phyloP scores from a whole-genome alignment of 2,888 invertebrate genomes.

The Hypolimnas misippus region DNA sequence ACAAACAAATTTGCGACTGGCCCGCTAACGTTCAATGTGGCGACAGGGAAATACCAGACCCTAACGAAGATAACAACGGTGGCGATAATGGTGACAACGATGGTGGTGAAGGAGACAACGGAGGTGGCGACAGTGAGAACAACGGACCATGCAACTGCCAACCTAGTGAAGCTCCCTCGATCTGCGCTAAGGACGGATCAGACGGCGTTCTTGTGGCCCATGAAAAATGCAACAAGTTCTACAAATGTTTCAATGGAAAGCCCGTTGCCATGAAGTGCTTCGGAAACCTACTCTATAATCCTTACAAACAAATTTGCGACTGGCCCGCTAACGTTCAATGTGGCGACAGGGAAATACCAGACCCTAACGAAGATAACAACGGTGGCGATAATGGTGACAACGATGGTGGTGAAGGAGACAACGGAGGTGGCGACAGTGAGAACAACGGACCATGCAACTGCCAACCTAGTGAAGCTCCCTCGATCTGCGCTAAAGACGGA shows the following conservation, averaged over 20 bases:
- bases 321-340: constrained; percentile 53
- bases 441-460: constrained; percentile 36
- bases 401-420: constrained; percentile 23
- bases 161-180: constrained; percentile 45
- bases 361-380: constrained; percentile 26
- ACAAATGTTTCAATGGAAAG: constrained; percentile 49
- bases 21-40: constrained; percentile 50
- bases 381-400: constrained; percentile 23
- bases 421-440: constrained; percentile 12
- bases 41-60: constrained; percentile 44
- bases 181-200: constrained; percentile 49
- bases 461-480: constrained; percentile 49
- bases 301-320: constrained; percentile 49
- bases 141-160: constrained; percentile 47
- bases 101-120: background rate
- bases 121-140: constrained; percentile 37
- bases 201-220: constrained; percentile 41
- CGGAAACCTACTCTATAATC: constrained; percentile 49
- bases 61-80: background rate
- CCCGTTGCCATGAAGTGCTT: constrained; percentile 49
- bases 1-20: constrained; percentile 51
- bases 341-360: constrained; percentile 42
- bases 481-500: constrained; percentile 45
- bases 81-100: constrained; percentile 2
- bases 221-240: constrained; percentile 54